Conservation (phyloP, 2,888 invertebrate species). For the Fragum sueziense region DNA sequence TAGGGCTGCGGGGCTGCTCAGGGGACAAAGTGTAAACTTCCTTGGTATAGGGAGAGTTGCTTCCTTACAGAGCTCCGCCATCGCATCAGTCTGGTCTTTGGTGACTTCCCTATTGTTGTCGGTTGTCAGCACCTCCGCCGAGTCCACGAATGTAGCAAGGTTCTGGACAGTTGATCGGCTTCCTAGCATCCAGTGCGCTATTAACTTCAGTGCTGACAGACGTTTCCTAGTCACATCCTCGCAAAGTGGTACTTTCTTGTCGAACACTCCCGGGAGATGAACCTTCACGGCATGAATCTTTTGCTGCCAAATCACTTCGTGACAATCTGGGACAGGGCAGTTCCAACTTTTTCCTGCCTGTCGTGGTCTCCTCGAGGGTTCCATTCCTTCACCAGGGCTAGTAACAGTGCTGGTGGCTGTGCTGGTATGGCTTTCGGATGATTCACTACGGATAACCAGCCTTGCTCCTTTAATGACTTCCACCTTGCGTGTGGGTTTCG, state of each 20-base stretch:
- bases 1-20: not conserved
- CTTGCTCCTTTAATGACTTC: not conserved
- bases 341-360: not conserved
- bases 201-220: constrained; percentile 2
- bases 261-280: not conserved
- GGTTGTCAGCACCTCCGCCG: not conserved
- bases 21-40: not conserved
- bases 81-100: not conserved
- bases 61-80: not conserved
- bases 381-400: too few relatives aligned
- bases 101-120: not conserved
- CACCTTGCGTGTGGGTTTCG: not conserved
- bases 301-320: not conserved
- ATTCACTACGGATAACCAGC: not conserved
- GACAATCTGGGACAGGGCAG: not conserved
- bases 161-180: not conserved
- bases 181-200: not conserved
- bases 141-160: not conserved
- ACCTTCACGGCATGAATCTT: not conserved
- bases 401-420: not conserved
- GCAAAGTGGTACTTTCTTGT: not conserved
- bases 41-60: not conserved
- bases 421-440: not conserved
- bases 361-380: not conserved
- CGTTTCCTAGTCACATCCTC: not conserved